Evolutionary conservation across 1,140 invertebrate genomes (phyloP).

Genomic region (Acromyrmex echinatior): DNA sequence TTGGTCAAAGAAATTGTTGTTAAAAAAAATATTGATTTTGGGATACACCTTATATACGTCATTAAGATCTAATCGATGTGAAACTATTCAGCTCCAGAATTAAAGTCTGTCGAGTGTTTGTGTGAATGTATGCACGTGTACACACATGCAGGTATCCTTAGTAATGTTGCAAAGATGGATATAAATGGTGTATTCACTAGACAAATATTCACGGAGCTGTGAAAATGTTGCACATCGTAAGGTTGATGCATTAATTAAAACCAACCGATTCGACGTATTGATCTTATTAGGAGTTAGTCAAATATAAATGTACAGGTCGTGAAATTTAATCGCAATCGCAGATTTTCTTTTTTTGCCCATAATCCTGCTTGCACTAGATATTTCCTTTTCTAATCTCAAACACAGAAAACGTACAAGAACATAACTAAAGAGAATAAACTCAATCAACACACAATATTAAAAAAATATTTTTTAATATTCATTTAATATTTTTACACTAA

Average conservation of each 20-base stretch:
- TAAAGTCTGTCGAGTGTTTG: background rate
- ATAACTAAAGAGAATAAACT: background rate
- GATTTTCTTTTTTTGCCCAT: background rate
- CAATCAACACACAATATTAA: no score
- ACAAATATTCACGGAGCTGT: background rate
- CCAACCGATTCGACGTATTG: background rate
- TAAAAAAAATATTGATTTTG: background rate
- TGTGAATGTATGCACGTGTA: background rate
- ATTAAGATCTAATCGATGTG: background rate
- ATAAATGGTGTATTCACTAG: background rate
- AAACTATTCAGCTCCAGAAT: background rate
- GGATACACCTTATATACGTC: background rate
- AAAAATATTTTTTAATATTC: no score
- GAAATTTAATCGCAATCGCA: background rate
- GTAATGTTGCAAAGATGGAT: background rate
- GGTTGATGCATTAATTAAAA: conserved; percentile 1
- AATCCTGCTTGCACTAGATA: background rate
- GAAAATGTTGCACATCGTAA: background rate
- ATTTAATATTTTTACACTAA: no score
- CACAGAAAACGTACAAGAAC: background rate
- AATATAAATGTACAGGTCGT: background rate
- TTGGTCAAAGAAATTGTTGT: background rate
- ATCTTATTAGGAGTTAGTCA: no score
- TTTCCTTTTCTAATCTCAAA: background rate
- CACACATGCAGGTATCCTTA: background rate